Base-by-base conservation (phyloP, 1,140 invertebrate species). In the Anagrus nilaparvatae region DNA sequence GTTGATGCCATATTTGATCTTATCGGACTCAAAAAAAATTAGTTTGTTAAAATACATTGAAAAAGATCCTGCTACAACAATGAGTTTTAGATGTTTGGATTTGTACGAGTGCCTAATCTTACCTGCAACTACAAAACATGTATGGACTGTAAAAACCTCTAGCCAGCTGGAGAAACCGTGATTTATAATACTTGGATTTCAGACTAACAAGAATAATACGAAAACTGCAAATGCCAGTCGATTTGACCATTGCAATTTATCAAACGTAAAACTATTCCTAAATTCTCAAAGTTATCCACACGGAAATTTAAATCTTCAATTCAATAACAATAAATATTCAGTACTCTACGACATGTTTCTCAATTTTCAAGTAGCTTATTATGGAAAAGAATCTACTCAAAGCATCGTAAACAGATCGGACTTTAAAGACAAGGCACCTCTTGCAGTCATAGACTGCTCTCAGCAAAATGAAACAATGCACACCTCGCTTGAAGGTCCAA, bases 71-170 rank as follows among this genome's bases (percentile, higher is more conserved):
- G 27, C 44, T 3, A 49, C 58, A 31, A 18, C 36, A 16, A 54
- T 63, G 8, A 47, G 54, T 30, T 62, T 62, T 45, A 44, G 57
- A 25, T 51, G 24, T 7, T 61, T 56, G 61, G 50, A 63, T 21
- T 13, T 60, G 13, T 53, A 60, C 46, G 55, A 62, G 37, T 59
- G 59, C 49, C 55, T 54, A 5, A 12, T 51, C 2, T 32, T 63
- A n/a, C 55, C 56, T 20, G 18, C 30, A 12, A 54, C 50, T 1
- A 39, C 20, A 16, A 57, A 59, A 28, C 43, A 51, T 43, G 21
- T 47, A 2, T 51, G 48, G 47, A 34, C 45, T n/a, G 43, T 54
- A 2, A 53, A 52, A 48, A 51, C 46, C 2, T 41, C 45, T 3
- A 45, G 31, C 2, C 35, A 47, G 19, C 4, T 53, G 4, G 48